phyloP scores from a whole-genome alignment of 2,888 invertebrate species.

The Steromphala cineraria region DNA sequence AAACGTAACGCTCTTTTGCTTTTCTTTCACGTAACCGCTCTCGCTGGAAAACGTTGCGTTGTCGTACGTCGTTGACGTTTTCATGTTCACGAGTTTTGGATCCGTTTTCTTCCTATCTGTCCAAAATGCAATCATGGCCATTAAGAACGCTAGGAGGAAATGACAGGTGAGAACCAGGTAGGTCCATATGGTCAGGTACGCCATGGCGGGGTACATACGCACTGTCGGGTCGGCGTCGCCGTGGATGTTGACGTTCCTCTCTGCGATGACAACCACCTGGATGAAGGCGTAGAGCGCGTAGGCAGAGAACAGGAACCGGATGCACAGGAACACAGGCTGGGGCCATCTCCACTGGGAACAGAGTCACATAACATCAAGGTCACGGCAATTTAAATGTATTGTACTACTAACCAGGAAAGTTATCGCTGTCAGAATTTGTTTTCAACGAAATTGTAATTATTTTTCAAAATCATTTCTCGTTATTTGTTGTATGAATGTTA shows the following conservation, averaged over 20 bases:
- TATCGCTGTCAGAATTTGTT: no score
- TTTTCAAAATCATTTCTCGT: no score
- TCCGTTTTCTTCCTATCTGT: not conserved
- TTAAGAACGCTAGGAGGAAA: slow-evolving; percentile 44
- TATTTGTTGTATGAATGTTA: no score
- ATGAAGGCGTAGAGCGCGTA: slow-evolving; percentile 33
- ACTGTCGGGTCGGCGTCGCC: not conserved
- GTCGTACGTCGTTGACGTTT: not conserved
- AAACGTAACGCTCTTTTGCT: not conserved
- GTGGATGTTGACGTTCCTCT: not conserved
- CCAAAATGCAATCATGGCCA: slow-evolving; percentile 28
- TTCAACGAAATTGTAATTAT: no score
- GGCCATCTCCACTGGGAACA: slow-evolving; percentile 52
- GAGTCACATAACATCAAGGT: not conserved
- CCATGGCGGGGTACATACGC: slow-evolving; percentile 39
- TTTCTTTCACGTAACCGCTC: not conserved
- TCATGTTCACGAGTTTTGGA: not conserved
- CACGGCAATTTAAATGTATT: no score
- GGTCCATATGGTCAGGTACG: slow-evolving; percentile 70
- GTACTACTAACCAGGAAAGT: no score
- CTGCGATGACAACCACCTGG: slow-evolving; percentile 15
- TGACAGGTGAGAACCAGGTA: slow-evolving; percentile 63
- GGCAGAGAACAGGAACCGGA: slow-evolving; percentile 40
- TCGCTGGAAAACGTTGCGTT: not conserved
- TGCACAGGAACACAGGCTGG: slow-evolving; percentile 33